Base-by-base conservation (phyloP, 2,888 invertebrate species). In the Ypsolopha scabrella region DNA sequence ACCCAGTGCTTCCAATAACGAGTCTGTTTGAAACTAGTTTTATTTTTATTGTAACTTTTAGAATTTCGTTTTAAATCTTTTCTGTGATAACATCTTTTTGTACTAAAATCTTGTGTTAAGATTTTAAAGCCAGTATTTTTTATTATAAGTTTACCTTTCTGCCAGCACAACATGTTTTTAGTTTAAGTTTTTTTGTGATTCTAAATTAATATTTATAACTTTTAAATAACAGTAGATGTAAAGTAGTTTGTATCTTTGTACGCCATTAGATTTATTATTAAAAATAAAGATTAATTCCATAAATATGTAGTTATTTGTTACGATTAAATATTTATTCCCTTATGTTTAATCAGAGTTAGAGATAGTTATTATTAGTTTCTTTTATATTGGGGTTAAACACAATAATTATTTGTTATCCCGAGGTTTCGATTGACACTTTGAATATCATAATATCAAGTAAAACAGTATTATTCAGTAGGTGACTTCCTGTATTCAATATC, bases 391-490 rank as follows among this genome's bases (percentile, higher is more conserved):
- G 36, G 47, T 47, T 80, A 79, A 74, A 79, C 71, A 77, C 69
- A 70, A 36, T 41, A 55, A 44, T 59, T 61, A 65, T 60, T 58
- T 58, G 55, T 53, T 54, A 58, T 67, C 70, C 75, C 72, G 73
- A 66, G 66, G 64, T 66, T 61, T 75, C 71, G 83, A 85, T 85
- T 85, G 85, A 83, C 85, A 85, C 85, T 85, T 81, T 85, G 82
- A 82, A 85, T 70, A 49, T 35, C 41, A 44, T 11, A 51, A 39
- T n/a, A 49, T 39, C 39, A 13, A 10, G 37, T 10, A 9, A 37
- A 47, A 37, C 34, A 9, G 10, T 9, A 45, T 33, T 24, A 10
- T 45, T 33, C 24, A 24, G 2, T 24, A 4, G 24, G 24, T 34
- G n/a, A 1, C 45, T 34, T 45, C 34, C 45, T 43, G 43, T 14